phyloP scores from a whole-genome alignment of 2,888 invertebrate genomes.

The Melieria picta region DNA sequence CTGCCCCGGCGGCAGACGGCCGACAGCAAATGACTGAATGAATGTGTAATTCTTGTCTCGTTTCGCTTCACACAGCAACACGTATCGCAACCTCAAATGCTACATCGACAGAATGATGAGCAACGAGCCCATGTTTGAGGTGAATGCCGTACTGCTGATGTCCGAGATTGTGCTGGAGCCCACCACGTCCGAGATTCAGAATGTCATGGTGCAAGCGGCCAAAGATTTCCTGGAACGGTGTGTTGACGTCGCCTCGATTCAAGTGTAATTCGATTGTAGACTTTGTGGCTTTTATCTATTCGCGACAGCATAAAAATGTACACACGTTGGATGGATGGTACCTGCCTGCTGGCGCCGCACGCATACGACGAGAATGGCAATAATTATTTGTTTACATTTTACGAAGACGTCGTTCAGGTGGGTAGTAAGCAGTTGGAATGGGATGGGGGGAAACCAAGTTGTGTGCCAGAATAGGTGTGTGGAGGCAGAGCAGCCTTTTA shows the following conservation, averaged over 20 bases:
- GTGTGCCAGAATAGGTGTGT: too few species aligned
- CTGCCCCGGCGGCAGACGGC: neutral
- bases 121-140: slow-evolving; percentile 76
- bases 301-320: slow-evolving; percentile 74
- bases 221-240: slow-evolving; percentile 82
- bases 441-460: too few species aligned
- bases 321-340: slow-evolving; percentile 86
- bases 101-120: slow-evolving; percentile 72
- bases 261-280: neutral
- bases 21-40: neutral
- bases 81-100: slow-evolving; percentile 75
- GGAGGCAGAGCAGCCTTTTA: neutral
- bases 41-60: neutral
- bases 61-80: slow-evolving; percentile 67
- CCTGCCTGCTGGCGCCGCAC: slow-evolving; percentile 76
- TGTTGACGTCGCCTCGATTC: slow-evolving; percentile 25
- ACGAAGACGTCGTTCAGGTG: slow-evolving; percentile 80
- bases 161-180: slow-evolving; percentile 83
- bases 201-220: slow-evolving; percentile 77
- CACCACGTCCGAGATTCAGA: slow-evolving; percentile 79
- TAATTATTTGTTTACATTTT: slow-evolving; percentile 77
- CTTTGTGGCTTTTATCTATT: neutral
- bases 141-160: slow-evolving; percentile 78
- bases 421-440: neutral
- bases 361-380: slow-evolving; percentile 63